Evolutionary conservation across 2,113 vertebrate genomes (phyloP).

Genomic region (Microtus oregoni): DNA sequence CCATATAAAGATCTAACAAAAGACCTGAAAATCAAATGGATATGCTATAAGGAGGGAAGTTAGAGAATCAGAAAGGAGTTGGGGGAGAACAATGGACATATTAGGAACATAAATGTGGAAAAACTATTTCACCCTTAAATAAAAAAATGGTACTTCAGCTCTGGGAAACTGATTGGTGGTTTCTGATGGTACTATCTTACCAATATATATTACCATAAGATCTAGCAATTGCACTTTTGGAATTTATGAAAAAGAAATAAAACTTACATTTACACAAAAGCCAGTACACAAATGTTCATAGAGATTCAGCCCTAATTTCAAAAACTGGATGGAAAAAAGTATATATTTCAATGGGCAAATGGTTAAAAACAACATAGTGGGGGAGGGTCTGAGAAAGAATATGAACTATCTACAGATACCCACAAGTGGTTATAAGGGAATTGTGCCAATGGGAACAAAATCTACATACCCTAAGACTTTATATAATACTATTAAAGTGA

Average conservation of each 20-base stretch:
- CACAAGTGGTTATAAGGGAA: neutral
- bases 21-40: slow-evolving; percentile 43
- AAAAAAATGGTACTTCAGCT: slow-evolving; percentile 13
- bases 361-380: neutral
- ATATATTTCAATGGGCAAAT: too few species aligned
- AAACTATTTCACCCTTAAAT: slow-evolving; percentile 2
- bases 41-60: slow-evolving; percentile 11
- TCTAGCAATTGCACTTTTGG: slow-evolving; percentile 7
- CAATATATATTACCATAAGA: neutral
- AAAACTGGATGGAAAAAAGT: neutral
- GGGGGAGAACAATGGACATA: slow-evolving; percentile 13
- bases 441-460: neutral
- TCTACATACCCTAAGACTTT: neutral
- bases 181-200: neutral
- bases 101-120: neutral
- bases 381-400: neutral
- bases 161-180: slow-evolving; percentile 34
- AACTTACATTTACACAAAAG: slow-evolving; percentile 34
- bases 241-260: slow-evolving; percentile 8
- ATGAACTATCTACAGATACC: neutral
- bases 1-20: slow-evolving; percentile 35
- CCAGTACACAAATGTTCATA: neutral
- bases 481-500: slow-evolving; percentile 13
- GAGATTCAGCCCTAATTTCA: slow-evolving; percentile 36
- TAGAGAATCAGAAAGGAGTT: neutral